Conservation (phyloP, 2,797 vertebrate species). For the Novumbra hubbsi region DNA sequence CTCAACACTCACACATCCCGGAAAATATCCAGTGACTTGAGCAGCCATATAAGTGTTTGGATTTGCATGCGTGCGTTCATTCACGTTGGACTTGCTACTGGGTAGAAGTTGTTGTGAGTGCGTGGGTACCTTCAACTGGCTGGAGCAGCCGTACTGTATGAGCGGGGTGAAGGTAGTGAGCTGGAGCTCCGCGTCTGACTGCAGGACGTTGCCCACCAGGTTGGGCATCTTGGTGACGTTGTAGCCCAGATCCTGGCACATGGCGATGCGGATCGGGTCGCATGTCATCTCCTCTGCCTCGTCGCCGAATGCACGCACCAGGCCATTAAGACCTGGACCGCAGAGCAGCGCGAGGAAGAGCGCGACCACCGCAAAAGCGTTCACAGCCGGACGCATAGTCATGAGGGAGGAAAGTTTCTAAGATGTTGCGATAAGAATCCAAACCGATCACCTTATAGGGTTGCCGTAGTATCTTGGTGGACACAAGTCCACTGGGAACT, state of each 20-base stretch:
- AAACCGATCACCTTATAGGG: background rate
- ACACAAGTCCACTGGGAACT: constrained; percentile 29
- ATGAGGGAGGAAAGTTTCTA: background rate
- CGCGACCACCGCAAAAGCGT: constrained; percentile 28
- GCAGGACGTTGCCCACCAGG: constrained; percentile 93
- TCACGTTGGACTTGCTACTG: background rate
- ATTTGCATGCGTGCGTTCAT: background rate
- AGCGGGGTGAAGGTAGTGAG: constrained; percentile 96
- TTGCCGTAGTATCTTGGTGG: background rate
- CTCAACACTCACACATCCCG: background rate
- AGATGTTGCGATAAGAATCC: constrained; percentile 16
- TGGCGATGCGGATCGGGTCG: constrained; percentile 95
- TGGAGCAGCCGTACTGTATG: constrained; percentile 98
- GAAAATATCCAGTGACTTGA: constrained; percentile 66
- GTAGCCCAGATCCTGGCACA: constrained; percentile 97
- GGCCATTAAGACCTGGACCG: constrained; percentile 41
- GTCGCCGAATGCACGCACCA: constrained; percentile 81
- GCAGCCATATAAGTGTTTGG: constrained; percentile 68
- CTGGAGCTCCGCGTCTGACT: constrained; percentile 96
- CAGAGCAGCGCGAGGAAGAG: constrained; percentile 49
- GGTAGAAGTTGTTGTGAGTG: constrained; percentile 13
- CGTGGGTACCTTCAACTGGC: constrained; percentile 87
- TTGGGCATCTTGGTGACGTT: constrained; percentile 99
- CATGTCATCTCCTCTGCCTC: constrained; percentile 91
- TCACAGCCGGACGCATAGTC: constrained; percentile 39